Conservation (phyloP, 2,113 vertebrate species). For the Colossoma macropomum region DNA sequence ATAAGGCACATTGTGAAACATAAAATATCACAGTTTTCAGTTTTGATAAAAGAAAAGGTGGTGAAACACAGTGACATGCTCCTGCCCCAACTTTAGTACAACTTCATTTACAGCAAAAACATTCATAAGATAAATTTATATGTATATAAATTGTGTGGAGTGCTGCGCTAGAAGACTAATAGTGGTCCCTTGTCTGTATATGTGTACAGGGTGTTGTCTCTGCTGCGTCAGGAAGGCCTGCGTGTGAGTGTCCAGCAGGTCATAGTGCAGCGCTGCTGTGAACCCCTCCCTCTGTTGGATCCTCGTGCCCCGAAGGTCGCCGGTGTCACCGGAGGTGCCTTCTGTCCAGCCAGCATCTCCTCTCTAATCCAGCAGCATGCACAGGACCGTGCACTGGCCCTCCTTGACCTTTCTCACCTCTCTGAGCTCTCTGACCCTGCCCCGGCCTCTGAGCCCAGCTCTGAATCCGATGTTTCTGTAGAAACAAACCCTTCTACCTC, state of each 20-base stretch:
- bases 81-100: no score
- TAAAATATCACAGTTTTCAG: no score
- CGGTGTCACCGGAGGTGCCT: conserved; percentile 49
- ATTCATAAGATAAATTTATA: no score
- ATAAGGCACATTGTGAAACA: no score
- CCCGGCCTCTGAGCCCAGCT: conserved; percentile 56
- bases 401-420: conserved; percentile 69
- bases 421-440: conserved; percentile 59
- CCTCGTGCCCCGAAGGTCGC: conserved; percentile 48
- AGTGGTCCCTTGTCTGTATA: no score
- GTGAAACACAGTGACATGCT: no score
- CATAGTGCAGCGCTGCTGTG: conserved; percentile 89
- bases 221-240: conserved; percentile 85
- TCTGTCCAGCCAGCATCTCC: conserved; percentile 73
- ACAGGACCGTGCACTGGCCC: conserved; percentile 68
- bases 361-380: conserved; percentile 76
- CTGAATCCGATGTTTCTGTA: conserved; percentile 67
- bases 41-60: no score
- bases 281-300: conserved; percentile 81
- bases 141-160: no score
- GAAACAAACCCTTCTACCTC: conserved; percentile 66
- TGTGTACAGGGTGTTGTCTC: conserved; percentile 77
- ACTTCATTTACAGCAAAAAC: no score
- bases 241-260: conserved; percentile 88
- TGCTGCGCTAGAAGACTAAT: no score